Percentiles rank a stretch among this genome's conserved stretches.
phyloP scores from a whole-genome alignment of 2,113 vertebrate species.

The Oceanodroma tethys region DNA sequence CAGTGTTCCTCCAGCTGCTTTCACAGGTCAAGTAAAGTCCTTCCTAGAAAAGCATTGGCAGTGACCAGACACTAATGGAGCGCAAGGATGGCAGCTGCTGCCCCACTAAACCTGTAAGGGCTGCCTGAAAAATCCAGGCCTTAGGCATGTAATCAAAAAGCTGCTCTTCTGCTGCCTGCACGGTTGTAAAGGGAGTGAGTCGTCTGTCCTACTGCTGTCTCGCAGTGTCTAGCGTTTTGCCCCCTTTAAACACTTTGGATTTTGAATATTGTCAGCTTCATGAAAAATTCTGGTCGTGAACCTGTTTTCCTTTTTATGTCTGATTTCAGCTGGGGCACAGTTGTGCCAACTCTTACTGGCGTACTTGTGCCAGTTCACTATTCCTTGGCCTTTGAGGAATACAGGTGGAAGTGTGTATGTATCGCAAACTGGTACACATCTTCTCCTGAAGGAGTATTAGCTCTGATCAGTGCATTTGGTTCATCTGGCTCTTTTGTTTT shows the following conservation, averaged over 20 bases:
- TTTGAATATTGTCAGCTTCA: rapidly evolving
- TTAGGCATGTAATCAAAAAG: background rate
- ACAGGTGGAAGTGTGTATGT: background rate
- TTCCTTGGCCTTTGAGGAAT: background rate
- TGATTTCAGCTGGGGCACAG: background rate
- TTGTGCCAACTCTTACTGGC: background rate
- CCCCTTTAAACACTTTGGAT: background rate
- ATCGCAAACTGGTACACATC: rapidly evolving
- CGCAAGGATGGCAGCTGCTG: background rate
- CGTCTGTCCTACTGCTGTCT: background rate
- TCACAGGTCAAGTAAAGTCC: background rate
- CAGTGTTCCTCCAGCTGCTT: slow-evolving; percentile 33
- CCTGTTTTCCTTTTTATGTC: background rate
- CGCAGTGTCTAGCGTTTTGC: rapidly evolving
- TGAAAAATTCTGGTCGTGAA: background rate
- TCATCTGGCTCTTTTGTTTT: background rate
- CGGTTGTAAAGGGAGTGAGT: rapidly evolving
- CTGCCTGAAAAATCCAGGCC: background rate
- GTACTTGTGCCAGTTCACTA: rapidly evolving
- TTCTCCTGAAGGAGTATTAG: rapidly evolving
- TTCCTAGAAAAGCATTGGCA: slow-evolving; percentile 3
- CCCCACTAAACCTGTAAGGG: background rate
- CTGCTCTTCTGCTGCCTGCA: background rate
- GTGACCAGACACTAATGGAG: background rate
- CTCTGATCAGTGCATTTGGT: rapidly evolving